Conservation (phyloP, 1,140 invertebrate genomes). For the Matsumurasca onukii region DNA sequence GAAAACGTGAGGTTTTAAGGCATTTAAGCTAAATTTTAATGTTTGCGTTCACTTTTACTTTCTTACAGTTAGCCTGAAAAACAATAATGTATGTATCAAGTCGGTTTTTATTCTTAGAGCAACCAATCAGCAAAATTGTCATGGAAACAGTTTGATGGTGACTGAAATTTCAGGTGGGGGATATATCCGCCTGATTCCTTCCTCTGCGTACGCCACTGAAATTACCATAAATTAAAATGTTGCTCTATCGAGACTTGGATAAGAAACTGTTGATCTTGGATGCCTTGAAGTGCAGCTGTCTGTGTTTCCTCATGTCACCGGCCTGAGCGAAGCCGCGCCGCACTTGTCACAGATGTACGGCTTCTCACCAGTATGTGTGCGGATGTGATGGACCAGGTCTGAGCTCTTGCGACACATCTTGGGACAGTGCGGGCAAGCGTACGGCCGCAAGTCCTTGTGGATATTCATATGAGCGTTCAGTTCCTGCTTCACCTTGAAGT, state of each 20-base stretch:
- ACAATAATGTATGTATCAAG: too few relatives aligned
- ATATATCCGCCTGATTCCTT: too few relatives aligned
- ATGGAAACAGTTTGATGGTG: too few relatives aligned
- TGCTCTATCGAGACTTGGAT: background rate
- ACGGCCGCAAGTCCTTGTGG: constrained; percentile 52
- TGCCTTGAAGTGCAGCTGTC: constrained; percentile 32
- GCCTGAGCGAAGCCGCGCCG: constrained; percentile 39
- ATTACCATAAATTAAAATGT: background rate
- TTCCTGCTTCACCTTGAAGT: constrained; percentile 50
- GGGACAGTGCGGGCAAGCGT: constrained; percentile 54
- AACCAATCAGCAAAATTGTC: too few relatives aligned
- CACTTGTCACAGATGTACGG: constrained; percentile 58
- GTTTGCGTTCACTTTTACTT: too few relatives aligned
- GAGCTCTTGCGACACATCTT: constrained; percentile 58
- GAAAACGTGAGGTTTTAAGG: too few relatives aligned
- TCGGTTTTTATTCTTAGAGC: too few relatives aligned
- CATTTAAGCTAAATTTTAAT: too few relatives aligned
- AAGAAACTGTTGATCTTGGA: constrained; percentile 5
- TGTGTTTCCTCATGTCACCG: constrained; percentile 41
- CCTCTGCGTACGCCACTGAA: too few relatives aligned
- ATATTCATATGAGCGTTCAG: constrained; percentile 53
- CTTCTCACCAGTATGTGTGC: constrained; percentile 55
- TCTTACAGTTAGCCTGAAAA: too few relatives aligned
- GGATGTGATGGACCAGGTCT: constrained; percentile 53
- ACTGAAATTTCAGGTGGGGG: too few relatives aligned